phyloP scores from a whole-genome alignment of 1,140 invertebrate species.

The Chionoecetes opilio region DNA sequence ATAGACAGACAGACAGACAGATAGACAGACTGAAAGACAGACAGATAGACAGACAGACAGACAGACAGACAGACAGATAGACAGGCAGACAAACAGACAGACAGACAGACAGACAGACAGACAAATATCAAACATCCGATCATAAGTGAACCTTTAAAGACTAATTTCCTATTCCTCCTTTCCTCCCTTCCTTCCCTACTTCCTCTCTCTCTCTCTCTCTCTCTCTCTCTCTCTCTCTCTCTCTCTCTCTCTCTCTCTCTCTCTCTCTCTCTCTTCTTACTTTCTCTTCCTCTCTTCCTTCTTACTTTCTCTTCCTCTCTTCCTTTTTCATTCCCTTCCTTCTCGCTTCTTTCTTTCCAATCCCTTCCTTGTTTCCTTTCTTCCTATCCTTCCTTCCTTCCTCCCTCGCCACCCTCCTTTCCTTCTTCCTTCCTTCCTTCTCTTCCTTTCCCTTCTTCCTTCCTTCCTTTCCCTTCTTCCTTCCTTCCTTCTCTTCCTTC shows the following conservation, averaged over 20 bases:
- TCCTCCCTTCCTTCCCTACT: no score
- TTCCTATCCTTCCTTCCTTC: neutral
- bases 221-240: conserved; percentile 40
- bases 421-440: neutral
- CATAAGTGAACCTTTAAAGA: no score
- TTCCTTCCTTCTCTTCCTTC: neutral
- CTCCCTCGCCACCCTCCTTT: no score
- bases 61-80: no score
- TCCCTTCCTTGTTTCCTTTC: neutral
- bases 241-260: neutral
- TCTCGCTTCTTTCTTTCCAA: neutral
- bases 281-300: no score
- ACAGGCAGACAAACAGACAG: no score
- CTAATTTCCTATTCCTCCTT: no score
- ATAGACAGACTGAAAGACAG: no score
- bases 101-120: conserved; percentile 7
- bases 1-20: no score
- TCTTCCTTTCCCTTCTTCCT: neutral
- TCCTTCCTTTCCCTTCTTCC: conserved; percentile 37
- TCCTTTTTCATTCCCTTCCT: neutral
- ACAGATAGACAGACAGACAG: no score
- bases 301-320: neutral
- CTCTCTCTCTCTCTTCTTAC: neutral
- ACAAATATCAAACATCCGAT: neutral
- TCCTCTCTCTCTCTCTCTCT: no score